A percentile compares a stretch with the other conserved stretches of the same genome.
phyloP scores from a whole-genome alignment of 2,888 invertebrate species.

The Druceiella hillmani region DNA sequence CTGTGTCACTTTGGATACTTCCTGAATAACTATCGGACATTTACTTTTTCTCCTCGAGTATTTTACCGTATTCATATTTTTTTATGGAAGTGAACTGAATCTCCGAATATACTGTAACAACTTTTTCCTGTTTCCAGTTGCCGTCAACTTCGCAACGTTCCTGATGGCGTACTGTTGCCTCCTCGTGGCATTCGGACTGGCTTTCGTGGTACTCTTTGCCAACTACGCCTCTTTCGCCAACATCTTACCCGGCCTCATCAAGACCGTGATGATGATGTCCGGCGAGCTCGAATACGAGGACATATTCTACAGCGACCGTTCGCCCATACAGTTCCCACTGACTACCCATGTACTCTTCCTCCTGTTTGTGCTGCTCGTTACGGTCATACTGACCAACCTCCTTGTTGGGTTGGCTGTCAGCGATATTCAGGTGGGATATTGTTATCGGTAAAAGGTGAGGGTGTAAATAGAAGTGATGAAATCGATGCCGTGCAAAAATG shows the following conservation, averaged over 20 bases:
- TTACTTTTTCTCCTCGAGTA: no score
- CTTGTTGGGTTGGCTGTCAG: conserved; percentile 82
- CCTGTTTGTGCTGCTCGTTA: conserved; percentile 71
- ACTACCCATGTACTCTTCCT: conserved; percentile 74
- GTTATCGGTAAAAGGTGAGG: background rate
- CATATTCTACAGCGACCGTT: conserved; percentile 62
- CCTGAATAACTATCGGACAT: no score
- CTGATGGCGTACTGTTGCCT: conserved; percentile 75
- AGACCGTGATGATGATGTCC: conserved; percentile 85
- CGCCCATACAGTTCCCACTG: conserved; percentile 57
- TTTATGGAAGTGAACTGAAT: no score
- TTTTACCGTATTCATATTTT: no score
- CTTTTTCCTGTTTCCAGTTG: conserved; percentile 50
- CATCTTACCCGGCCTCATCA: conserved; percentile 59
- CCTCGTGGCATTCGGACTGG: conserved; percentile 72
- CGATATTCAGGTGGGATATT: conserved; percentile 60
- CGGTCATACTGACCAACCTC: conserved; percentile 76
- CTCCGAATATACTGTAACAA: no score
- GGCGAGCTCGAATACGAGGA: conserved; percentile 83
- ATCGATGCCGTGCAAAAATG: no score
- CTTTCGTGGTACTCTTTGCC: conserved; percentile 76
- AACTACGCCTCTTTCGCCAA: conserved; percentile 67
- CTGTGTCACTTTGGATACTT: no score
- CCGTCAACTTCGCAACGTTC: conserved; percentile 78
- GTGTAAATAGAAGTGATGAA: no score